phyloP scores from a whole-genome alignment of 2,113 vertebrate species.

The Platanista minor region DNA sequence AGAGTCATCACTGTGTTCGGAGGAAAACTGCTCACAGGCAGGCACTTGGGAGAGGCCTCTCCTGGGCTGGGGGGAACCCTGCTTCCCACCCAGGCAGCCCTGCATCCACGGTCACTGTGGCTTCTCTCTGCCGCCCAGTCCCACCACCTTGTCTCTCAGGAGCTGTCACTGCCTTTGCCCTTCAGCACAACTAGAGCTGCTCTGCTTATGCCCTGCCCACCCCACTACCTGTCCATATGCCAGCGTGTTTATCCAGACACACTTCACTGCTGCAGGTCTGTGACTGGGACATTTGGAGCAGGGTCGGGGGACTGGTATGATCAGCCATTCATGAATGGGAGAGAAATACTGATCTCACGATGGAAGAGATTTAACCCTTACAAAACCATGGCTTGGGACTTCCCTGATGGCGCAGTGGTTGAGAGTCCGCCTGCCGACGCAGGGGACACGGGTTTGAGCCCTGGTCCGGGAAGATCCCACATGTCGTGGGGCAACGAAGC shows the following conservation, averaged over 20 bases:
- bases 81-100: neutral
- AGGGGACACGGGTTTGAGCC: no score
- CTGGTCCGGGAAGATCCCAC: no score
- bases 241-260: neutral
- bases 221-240: neutral
- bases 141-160: neutral
- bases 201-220: neutral
- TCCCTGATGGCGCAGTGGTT: no score
- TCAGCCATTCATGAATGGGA: neutral
- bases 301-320: neutral
- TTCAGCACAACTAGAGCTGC: neutral
- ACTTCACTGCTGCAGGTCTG: neutral
- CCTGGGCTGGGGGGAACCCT: neutral
- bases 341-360: neutral
- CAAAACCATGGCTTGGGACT: neutral
- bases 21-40: constrained; percentile 10
- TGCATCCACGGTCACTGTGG: neutral
- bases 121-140: neutral
- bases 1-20: constrained; percentile 52
- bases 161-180: neutral
- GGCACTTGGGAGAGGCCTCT: neutral
- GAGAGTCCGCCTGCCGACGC: no score
- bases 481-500: no score
- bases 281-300: neutral
- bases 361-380: neutral